phyloP scores from a whole-genome alignment of 2,888 invertebrate genomes.

The Aelia acuminata region DNA sequence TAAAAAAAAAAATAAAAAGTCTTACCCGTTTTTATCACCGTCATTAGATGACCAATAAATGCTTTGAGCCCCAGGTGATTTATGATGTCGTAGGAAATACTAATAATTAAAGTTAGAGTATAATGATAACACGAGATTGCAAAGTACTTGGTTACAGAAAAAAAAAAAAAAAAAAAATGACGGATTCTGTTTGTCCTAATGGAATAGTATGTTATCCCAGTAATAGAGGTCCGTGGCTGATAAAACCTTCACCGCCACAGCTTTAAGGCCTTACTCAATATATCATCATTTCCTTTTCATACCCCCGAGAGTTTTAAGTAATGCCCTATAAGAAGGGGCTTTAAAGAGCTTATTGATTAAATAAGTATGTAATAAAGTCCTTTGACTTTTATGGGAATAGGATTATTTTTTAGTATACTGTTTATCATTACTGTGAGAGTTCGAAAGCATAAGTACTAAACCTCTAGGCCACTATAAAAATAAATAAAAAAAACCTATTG shows the following conservation, averaged over 20 bases:
- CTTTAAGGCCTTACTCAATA: not conserved
- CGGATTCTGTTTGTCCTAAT: not conserved
- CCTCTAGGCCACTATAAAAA: not conserved
- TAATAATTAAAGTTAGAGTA: too few relatives aligned
- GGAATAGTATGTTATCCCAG: not conserved
- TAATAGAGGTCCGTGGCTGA: not conserved
- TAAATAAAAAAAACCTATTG: too few relatives aligned
- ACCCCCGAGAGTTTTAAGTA: not conserved
- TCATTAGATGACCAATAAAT: not conserved
- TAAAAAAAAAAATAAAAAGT: not conserved
- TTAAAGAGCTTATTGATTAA: not conserved
- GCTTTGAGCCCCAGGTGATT: not conserved
- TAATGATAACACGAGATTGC: too few relatives aligned
- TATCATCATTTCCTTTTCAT: not conserved
- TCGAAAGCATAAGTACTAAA: too few relatives aligned
- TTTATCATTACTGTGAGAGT: too few relatives aligned
- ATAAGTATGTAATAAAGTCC: too few relatives aligned
- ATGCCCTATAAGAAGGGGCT: too few relatives aligned
- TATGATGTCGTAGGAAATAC: not conserved
- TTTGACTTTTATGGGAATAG: too few relatives aligned
- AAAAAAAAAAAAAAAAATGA: too few relatives aligned
- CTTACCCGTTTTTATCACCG: not conserved
- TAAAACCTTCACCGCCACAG: not conserved
- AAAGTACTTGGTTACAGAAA: too few relatives aligned
- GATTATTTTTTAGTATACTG: too few relatives aligned